phyloP scores from a whole-genome alignment of 2,113 vertebrate species.

The Aplodontia rufa region DNA sequence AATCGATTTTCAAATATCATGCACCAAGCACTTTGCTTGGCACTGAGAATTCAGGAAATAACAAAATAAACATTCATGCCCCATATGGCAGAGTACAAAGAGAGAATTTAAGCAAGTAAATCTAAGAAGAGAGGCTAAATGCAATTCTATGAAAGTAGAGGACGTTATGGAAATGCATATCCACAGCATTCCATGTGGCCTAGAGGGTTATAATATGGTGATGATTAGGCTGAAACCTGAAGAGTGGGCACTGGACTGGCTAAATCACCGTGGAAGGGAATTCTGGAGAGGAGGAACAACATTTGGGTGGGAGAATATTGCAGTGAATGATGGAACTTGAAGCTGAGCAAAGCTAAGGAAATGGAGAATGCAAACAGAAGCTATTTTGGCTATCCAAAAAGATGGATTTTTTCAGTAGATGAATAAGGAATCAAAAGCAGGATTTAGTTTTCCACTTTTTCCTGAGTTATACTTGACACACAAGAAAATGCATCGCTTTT shows the following conservation, averaged over 20 bases:
- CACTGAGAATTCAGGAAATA: constrained; percentile 27
- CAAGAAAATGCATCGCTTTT: not conserved
- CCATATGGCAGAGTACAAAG: not conserved
- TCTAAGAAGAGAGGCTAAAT: not conserved
- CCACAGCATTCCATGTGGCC: not conserved
- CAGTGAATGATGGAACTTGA: not conserved
- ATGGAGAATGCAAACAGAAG: not conserved
- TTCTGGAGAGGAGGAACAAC: not conserved
- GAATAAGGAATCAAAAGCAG: not conserved
- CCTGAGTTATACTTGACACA: not conserved
- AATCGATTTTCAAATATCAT: constrained; percentile 24
- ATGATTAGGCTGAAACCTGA: not conserved
- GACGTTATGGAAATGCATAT: not conserved
- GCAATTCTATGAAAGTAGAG: not conserved
- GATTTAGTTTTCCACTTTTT: not conserved
- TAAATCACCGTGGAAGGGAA: not conserved
- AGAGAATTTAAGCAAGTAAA: constrained; percentile 27
- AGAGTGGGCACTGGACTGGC: not conserved
- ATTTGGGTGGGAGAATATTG: not conserved
- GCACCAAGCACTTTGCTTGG: not conserved
- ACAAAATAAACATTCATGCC: constrained; percentile 13
- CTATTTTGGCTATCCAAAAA: not conserved
- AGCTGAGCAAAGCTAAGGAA: not conserved
- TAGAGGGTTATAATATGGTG: not conserved
- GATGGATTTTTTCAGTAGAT: not conserved